phyloP scores from a whole-genome alignment of 2,888 invertebrate genomes.

The Scaptomyza caliginosa region DNA sequence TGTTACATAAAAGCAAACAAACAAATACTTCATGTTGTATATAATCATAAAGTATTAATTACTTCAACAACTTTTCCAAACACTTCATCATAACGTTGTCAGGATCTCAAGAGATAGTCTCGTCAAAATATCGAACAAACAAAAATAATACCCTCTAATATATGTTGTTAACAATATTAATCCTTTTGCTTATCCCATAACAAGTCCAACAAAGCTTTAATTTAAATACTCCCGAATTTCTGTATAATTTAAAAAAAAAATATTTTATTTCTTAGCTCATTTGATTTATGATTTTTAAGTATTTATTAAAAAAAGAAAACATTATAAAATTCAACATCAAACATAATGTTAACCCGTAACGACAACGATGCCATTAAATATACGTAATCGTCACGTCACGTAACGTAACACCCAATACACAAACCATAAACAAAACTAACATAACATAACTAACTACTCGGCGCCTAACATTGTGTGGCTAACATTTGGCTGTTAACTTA shows the following conservation, averaged over 20 bases:
- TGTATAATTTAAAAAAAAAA: slow-evolving; percentile 11
- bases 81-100: slow-evolving; percentile 27
- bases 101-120: slow-evolving; percentile 63
- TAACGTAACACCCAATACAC: slow-evolving; percentile 61
- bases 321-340: slow-evolving; percentile 41
- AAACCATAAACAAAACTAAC: slow-evolving; percentile 48
- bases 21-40: slow-evolving; percentile 37
- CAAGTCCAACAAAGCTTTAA: slow-evolving; percentile 13
- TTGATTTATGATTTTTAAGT: slow-evolving; percentile 45
- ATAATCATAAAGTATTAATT: slow-evolving; percentile 17
- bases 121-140: slow-evolving; percentile 58
- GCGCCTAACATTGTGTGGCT: slow-evolving; percentile 35
- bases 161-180: slow-evolving; percentile 14
- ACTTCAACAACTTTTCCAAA: slow-evolving; percentile 12
- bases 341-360: slow-evolving; percentile 36
- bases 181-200: slow-evolving; percentile 29
- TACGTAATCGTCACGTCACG: slow-evolving; percentile 69
- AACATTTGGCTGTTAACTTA: slow-evolving; percentile 47
- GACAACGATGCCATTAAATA: slow-evolving; percentile 70
- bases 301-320: slow-evolving; percentile 15
- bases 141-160: slow-evolving; percentile 7
- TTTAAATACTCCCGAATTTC: slow-evolving; percentile 7
- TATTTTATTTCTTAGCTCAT: slow-evolving; percentile 35
- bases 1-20: slow-evolving; percentile 10
- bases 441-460: slow-evolving; percentile 10